Percentiles rank a stretch among this genome's conserved stretches.
Evolutionary conservation across 1,140 invertebrate species (phyloP).

Genomic region (Ceratitis capitata): DNA sequence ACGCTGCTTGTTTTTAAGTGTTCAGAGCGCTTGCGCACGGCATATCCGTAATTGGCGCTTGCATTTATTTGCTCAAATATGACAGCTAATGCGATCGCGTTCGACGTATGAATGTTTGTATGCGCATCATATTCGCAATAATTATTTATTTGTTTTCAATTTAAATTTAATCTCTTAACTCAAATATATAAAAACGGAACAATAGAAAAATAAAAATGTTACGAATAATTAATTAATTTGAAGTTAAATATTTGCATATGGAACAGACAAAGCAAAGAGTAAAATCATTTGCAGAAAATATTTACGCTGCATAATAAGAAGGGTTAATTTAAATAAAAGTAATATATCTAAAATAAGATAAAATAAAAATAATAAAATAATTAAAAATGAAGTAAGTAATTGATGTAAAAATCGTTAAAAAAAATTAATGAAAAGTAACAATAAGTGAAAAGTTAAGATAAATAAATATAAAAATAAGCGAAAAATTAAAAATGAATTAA

Average conservation of each 20-base stretch:
- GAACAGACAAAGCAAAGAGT: neutral
- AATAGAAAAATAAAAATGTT: neutral
- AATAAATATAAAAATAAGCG: neutral
- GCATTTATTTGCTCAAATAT: neutral
- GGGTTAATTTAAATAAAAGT: too few relatives aligned
- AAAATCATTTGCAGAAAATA: neutral
- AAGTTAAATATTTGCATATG: neutral
- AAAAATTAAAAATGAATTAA: neutral
- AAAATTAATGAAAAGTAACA: neutral
- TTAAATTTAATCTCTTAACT: neutral
- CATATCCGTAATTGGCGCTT: neutral
- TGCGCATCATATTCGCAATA: neutral
- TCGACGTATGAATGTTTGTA: neutral
- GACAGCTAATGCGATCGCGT: neutral
- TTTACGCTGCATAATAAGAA: too few relatives aligned
- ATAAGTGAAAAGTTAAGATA: neutral
- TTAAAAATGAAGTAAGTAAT: too few relatives aligned
- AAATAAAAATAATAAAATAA: neutral
- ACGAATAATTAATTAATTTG: constrained; percentile 12
- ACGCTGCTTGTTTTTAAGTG: neutral
- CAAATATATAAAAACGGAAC: neutral
- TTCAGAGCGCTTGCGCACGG: neutral
- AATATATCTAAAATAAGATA: neutral
- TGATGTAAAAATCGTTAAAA: too few relatives aligned
- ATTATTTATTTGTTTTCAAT: neutral